These are phyloP conservation scores for Eidolon helvum DNA, from an alignment of 2,113 vertebrate genomes.

Conservation along the genomic window DNA sequence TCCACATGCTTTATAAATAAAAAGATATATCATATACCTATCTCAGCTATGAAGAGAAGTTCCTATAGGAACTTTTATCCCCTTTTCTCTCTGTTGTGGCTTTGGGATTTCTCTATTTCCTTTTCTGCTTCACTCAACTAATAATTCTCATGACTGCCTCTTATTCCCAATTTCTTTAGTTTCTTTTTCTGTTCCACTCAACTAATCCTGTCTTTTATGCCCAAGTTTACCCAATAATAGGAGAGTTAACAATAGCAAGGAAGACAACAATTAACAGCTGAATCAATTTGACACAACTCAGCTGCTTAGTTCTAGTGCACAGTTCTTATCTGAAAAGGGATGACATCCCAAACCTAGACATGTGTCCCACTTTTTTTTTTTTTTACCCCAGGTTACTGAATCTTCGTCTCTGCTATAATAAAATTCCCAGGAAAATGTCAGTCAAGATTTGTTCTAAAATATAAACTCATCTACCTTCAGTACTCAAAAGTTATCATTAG, in stretches of 20 bases:
- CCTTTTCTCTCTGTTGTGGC: not conserved
- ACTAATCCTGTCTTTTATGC: not conserved
- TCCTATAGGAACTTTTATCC: not conserved
- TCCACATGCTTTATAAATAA: not conserved
- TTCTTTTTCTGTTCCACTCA: not conserved
- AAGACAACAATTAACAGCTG: not conserved
- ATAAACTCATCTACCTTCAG: not conserved
- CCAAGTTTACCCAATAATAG: not conserved
- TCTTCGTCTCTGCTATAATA: not conserved
- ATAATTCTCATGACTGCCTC: not conserved
- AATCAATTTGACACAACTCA: not conserved
- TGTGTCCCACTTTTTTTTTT: not conserved
- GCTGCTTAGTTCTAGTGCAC: not conserved
- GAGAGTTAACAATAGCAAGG: not conserved
- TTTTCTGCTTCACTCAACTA: not conserved
- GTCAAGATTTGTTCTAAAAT: not conserved
- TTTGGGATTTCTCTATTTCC: slow-evolving; percentile 2
- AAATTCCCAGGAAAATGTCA: not conserved
- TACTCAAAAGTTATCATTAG: not conserved
- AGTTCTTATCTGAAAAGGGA: not conserved
- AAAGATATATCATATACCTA: not conserved
- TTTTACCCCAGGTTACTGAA: not conserved
- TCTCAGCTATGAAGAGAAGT: not conserved
- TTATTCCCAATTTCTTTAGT: not conserved
- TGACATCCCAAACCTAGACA: not conserved